phyloP scores from a whole-genome alignment of 2,113 vertebrate species.

The Lontra canadensis region DNA sequence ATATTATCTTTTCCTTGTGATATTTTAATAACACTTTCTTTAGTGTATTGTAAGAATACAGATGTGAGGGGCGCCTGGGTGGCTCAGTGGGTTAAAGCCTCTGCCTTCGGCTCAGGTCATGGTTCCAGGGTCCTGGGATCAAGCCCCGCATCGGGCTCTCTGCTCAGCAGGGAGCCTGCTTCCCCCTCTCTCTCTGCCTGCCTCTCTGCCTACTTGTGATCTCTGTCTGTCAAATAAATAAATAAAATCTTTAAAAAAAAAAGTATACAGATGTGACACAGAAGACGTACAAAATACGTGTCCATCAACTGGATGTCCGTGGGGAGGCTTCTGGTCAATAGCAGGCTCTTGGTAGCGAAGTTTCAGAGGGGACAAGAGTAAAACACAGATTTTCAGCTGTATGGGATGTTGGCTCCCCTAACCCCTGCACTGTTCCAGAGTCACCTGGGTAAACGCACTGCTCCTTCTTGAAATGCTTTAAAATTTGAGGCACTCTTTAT shows the following conservation, averaged over 20 bases:
- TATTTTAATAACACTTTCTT: neutral
- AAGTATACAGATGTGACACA: neutral
- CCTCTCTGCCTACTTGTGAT: too few species aligned
- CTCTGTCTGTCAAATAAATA: too few species aligned
- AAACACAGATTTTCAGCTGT: neutral
- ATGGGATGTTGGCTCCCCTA: neutral
- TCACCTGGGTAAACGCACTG: neutral
- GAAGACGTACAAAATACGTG: neutral
- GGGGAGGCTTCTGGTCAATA: neutral
- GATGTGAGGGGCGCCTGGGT: neutral
- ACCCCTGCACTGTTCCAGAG: neutral
- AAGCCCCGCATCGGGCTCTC: too few species aligned
- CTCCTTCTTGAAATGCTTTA: neutral
- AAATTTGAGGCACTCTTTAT: neutral
- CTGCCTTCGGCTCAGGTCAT: too few species aligned
- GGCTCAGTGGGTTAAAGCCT: too few species aligned
- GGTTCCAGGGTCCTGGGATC: too few species aligned
- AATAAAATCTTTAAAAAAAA: too few species aligned
- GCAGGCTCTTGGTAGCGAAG: neutral
- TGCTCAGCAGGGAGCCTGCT: too few species aligned
- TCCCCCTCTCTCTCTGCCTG: too few species aligned
- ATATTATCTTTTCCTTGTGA: neutral
- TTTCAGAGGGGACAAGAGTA: neutral
- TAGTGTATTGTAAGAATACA: neutral
- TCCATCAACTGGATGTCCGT: neutral